Conservation (phyloP, 2,113 vertebrate species). For the Oriolus oriolus region DNA sequence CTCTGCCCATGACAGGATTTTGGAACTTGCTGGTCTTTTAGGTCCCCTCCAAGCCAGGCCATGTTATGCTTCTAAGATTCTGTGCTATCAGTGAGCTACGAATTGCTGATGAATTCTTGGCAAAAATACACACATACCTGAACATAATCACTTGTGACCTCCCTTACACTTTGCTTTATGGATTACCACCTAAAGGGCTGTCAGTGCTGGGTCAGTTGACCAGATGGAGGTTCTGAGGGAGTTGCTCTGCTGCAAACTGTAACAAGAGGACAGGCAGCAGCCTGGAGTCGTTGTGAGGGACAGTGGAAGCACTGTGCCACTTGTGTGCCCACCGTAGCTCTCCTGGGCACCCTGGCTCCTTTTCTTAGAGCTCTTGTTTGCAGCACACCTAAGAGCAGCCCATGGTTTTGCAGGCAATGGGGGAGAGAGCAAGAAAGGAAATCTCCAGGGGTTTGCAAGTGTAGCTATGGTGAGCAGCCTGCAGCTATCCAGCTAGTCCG, state of each 20-base stretch:
- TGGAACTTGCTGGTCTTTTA: neutral
- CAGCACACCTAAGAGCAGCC: neutral
- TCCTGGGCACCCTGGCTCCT: neutral
- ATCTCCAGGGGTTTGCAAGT: neutral
- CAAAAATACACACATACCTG: neutral
- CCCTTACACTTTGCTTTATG: neutral
- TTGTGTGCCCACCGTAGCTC: fast-evolving
- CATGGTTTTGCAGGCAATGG: neutral
- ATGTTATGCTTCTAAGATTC: neutral
- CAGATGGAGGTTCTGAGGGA: neutral
- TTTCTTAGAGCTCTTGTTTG: neutral
- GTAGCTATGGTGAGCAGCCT: neutral
- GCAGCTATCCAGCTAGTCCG: neutral
- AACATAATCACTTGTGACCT: fast-evolving
- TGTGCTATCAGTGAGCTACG: fast-evolving
- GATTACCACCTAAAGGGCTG: neutral
- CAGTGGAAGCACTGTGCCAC: neutral
- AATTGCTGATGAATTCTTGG: neutral
- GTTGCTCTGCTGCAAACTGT: neutral
- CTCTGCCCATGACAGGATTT: neutral
- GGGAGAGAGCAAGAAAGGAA: neutral
- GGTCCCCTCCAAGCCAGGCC: neutral
- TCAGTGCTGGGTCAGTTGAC: no score
- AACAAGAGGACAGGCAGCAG: neutral
- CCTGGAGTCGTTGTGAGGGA: fast-evolving